Evolutionary conservation across 2,797 vertebrate genomes (phyloP).

Genomic region (Notamacropus eugenii): DNA sequence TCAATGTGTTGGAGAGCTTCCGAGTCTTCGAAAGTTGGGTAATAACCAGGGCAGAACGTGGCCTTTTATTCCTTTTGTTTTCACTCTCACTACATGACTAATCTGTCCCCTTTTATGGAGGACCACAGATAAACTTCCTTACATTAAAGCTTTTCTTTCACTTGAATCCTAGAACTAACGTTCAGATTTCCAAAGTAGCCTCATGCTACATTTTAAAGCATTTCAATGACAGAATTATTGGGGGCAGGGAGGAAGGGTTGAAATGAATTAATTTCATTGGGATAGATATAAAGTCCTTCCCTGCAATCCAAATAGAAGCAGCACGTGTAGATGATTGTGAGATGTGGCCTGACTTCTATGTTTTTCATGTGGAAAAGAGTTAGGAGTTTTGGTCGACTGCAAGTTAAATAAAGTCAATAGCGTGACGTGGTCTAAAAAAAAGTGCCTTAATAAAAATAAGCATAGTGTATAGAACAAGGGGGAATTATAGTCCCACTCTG

Average conservation of each 20-base stretch:
- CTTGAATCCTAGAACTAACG: slow-evolving; percentile 67
- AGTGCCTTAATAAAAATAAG: neutral
- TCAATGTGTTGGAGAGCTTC: neutral
- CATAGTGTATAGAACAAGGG: neutral
- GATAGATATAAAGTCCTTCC: neutral
- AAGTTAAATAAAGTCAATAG: neutral
- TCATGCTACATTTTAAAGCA: slow-evolving; percentile 50
- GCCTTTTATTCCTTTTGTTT: neutral
- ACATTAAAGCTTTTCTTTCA: slow-evolving; percentile 68
- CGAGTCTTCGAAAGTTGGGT: neutral
- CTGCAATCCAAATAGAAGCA: slow-evolving; percentile 20
- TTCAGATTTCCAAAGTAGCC: slow-evolving; percentile 62
- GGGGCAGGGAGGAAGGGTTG: slow-evolving; percentile 37
- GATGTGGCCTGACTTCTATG: neutral
- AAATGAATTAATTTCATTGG: neutral
- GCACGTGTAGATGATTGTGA: neutral
- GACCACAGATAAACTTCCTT: slow-evolving; percentile 20
- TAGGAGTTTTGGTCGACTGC: neutral
- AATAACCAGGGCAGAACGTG: neutral
- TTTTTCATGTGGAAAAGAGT: neutral
- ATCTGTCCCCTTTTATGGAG: neutral
- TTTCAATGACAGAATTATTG: slow-evolving; percentile 67
- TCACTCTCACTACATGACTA: neutral
- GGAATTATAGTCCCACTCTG: neutral
- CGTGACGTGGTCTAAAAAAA: neutral